Base-by-base conservation (phyloP, 1,140 invertebrate genomes). In the Drosophila dunni region DNA sequence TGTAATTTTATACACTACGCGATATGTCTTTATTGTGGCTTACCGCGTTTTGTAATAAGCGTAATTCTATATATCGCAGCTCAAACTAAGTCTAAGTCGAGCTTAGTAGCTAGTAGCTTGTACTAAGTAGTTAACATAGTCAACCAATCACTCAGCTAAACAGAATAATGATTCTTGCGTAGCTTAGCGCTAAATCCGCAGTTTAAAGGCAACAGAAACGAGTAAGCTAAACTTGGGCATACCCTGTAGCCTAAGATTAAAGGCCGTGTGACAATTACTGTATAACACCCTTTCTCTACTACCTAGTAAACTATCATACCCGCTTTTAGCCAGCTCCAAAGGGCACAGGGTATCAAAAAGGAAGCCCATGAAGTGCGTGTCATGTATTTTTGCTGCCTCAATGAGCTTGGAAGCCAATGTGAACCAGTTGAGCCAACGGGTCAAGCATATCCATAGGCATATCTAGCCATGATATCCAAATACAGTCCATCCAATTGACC, bases 31-130 rank as follows among this genome's bases (percentile, higher is more conserved):
- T 71, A 79, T 56, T 89, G 85, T 69, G 85, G 84, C 78, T 90
- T 73, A 89, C 84, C 84, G 73, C 84, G 84, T 90, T 89, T 89
- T 89, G 84, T 81, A 89, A 89, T 90, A 90, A 90, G 65, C 80
- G 84, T 89, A 90, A 89, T 90, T 89, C 84, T 88, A 88, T 88
- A 42, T 42, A 42, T 42, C 40, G 61, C 57, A 65, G 64, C 75
- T 46, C 13, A 17, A 29, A 29, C 24, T 29, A 29, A 36, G 9
- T 34, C 36, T 9, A 34, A 15, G 10, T 6, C 13, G 13, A 15
- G n/a, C 15, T 29, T 29, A 29, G 24, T 29, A 29, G 24, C 5
- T 29, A 29, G 24, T 29, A 29, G 24, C 24, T 29, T 29, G 24
- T 29, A 29, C 24, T 29, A 29, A 29, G 24, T 29, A 3, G 24